Conservation (phyloP, 2,888 invertebrate genomes). For the Aporophyla lueneburgensis region DNA sequence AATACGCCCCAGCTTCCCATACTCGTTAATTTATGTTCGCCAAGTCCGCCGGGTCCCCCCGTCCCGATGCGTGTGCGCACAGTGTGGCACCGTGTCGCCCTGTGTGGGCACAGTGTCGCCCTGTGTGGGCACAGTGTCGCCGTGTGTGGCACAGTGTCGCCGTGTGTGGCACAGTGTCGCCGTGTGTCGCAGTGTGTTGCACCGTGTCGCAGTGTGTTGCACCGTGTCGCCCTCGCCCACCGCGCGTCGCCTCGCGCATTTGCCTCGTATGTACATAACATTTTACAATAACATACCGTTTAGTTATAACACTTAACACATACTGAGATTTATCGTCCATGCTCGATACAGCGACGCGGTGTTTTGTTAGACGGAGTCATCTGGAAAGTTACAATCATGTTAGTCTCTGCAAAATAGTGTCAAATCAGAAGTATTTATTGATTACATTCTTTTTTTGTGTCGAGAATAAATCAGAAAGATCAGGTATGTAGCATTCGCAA, state of each 20-base stretch:
- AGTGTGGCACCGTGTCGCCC: background rate
- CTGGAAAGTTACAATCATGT: slow-evolving; percentile 74
- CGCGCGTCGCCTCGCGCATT: slow-evolving; percentile 48
- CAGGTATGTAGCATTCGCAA: background rate
- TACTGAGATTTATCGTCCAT: slow-evolving; percentile 89
- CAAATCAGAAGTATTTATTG: background rate
- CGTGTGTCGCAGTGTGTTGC: background rate
- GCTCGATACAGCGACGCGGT: slow-evolving; percentile 85
- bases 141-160: background rate
- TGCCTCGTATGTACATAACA: slow-evolving; percentile 76
- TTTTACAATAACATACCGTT: slow-evolving; percentile 71
- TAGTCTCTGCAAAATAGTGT: background rate
- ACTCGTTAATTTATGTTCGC: slow-evolving; percentile 56
- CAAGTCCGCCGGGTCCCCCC: slow-evolving; percentile 36
- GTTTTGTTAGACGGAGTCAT: slow-evolving; percentile 88
- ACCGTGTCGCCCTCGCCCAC: slow-evolving; percentile 17
- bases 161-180: slow-evolving; percentile 6
- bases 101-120: background rate
- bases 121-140: background rate
- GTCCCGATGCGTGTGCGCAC: slow-evolving; percentile 15
- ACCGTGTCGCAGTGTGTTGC: background rate
- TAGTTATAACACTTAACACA: slow-evolving; percentile 88
- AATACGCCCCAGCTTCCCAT: slow-evolving; percentile 50
- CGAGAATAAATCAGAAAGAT: background rate
- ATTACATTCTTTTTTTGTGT: too few species aligned